Conservation (phyloP, 1,140 invertebrate genomes). For the Trichonephila clavipes region DNA sequence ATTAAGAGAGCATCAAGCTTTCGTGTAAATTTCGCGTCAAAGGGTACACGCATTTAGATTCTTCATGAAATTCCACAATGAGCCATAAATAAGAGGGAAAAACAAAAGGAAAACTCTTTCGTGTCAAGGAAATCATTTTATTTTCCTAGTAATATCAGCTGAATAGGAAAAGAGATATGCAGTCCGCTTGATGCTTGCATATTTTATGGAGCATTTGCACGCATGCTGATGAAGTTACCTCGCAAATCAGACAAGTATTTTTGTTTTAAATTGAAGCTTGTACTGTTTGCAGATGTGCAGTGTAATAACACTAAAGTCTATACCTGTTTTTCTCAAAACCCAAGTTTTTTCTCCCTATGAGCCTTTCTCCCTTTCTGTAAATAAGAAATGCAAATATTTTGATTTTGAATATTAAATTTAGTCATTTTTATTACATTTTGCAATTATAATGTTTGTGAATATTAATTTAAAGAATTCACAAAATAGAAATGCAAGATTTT, state of each 20-base stretch:
- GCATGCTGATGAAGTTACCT: background rate
- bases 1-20: background rate
- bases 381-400: no score
- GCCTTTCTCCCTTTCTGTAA: no score
- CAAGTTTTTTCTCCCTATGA: no score
- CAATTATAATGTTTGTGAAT: no score
- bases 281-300: background rate
- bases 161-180: background rate
- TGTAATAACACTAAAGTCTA: background rate
- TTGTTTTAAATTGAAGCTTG: background rate
- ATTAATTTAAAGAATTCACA: no score
- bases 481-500: no score
- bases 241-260: background rate
- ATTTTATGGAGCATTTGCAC: background rate
- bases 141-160: background rate
- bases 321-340: no score
- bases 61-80: background rate
- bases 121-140: slow-evolving; percentile 10
- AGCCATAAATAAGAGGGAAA: slow-evolving; percentile 8
- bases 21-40: background rate
- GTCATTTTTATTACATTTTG: no score
- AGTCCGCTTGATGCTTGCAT: background rate
- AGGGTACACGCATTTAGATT: background rate
- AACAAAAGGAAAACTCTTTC: slow-evolving; percentile 22
- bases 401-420: no score